Conservation (phyloP, 2,113 vertebrate genomes). For the Solea senegalensis region DNA sequence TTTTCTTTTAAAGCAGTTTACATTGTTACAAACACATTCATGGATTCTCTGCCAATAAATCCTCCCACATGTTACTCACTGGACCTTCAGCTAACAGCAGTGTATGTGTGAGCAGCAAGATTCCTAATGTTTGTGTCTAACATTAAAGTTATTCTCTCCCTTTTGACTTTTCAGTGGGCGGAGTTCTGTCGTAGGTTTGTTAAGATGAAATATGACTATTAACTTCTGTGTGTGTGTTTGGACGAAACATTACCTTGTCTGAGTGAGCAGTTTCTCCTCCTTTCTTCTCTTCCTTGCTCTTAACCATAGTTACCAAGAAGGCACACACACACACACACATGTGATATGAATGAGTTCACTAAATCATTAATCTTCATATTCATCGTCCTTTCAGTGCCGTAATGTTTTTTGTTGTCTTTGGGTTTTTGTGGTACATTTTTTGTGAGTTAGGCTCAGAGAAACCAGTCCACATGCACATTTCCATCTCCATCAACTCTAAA, state of each 20-base stretch:
- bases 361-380: no score
- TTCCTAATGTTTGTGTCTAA: neutral
- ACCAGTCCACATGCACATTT: slow-evolving; percentile 20
- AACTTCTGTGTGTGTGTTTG: slow-evolving; percentile 11
- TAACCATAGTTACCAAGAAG: no score
- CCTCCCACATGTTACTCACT: no score
- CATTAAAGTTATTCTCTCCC: slow-evolving; percentile 9
- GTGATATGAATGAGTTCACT: no score
- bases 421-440: neutral
- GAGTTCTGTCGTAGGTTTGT: slow-evolving; percentile 35
- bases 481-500: slow-evolving; percentile 48
- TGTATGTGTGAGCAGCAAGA: neutral
- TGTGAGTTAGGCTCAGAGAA: slow-evolving; percentile 17
- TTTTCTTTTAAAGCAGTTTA: no score
- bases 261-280: neutral
- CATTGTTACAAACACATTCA: no score
- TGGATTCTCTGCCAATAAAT: no score
- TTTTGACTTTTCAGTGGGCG: slow-evolving; percentile 1
- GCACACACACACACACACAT: no score
- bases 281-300: no score
- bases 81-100: neutral
- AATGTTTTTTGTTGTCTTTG: neutral
- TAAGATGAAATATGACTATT: slow-evolving; percentile 38
- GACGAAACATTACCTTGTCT: slow-evolving; percentile 15
- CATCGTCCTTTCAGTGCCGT: no score